Base-by-base conservation (phyloP, 2,888 invertebrate species). In the Branchellion lobata region DNA sequence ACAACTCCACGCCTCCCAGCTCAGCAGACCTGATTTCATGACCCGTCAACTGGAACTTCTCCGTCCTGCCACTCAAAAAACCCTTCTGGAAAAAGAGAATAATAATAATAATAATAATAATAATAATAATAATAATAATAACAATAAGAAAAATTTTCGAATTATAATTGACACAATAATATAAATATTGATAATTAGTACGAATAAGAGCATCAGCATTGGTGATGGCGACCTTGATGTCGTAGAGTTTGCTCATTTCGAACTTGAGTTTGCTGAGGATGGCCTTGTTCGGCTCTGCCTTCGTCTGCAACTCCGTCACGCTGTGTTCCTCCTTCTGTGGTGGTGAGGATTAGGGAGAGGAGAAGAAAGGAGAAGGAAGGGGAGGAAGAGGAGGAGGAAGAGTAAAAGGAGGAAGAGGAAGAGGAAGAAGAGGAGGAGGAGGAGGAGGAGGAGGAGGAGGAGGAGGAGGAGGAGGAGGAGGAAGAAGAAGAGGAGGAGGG, bases 331-430 rank as follows among this genome's bases (percentile, higher is more conserved):
- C 77, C 36, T 61, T 65, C 77, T 77, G 33, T 27, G 21, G 24
- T 69, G 31, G 31, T 11, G 40, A 40, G 40, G 40, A 40, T 40
- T 5, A 40, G 40, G 40, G 14, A 14, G 40, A 40, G 40, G 40
- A 40, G 40, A 40, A 14, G 40, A 40, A 40, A 40, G 40, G 40
- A 40, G 40, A 14, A 40, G 40, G 40, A 40, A 40, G 40, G 40
- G 14, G 40, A 14, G 14, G 40, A 14, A 40, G 40, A 40, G 40
- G 40, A 40, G 14, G 40, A 14, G 14, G 40, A 14, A 40, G 40
- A 40, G 40, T 5, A 40, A 85, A 90, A 96, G 88, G 93, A 95
- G 87, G 94, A 95, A 90, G 91, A 95, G 89, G 92, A 93, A 87
- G 93, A 94, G 81, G 84, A 84, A 40, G 83, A 84, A 1, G 82